Conservation (phyloP, 2,113 vertebrate species). For the Uria lomvia region DNA sequence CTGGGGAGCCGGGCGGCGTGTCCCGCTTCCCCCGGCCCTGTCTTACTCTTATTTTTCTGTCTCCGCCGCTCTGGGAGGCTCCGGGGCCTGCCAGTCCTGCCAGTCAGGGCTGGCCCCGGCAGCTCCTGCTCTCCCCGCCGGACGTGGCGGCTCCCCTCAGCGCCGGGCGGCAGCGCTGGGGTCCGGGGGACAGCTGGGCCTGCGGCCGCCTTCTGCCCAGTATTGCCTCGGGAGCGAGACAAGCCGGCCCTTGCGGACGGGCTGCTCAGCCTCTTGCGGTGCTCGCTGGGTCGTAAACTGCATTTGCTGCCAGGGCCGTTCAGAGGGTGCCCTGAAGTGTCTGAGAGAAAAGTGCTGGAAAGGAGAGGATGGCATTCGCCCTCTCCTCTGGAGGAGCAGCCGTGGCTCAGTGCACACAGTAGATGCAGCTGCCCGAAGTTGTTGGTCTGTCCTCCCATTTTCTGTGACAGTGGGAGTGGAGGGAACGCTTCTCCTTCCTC, state of each 20-base stretch:
- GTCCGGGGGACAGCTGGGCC: not conserved
- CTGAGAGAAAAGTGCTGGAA: not conserved
- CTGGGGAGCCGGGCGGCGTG: not conserved
- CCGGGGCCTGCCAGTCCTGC: not conserved
- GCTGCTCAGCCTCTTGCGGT: fast-evolving
- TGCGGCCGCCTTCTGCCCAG: fast-evolving
- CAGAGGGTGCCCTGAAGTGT: not conserved
- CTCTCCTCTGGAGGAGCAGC: not conserved
- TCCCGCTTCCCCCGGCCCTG: too few species aligned
- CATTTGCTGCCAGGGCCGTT: not conserved
- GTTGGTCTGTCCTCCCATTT: not conserved
- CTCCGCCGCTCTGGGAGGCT: too few species aligned
- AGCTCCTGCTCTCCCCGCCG: not conserved
- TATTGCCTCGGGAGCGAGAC: fast-evolving
- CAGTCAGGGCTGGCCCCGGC: not conserved
- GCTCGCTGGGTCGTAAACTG: fast-evolving
- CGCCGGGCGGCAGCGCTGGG: not conserved
- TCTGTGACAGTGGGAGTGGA: not conserved
- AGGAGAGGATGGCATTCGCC: not conserved
- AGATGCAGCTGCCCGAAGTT: not conserved
- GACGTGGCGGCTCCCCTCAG: not conserved
- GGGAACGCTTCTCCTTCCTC: not conserved
- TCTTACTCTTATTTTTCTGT: not conserved
- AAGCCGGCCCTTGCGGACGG: fast-evolving
- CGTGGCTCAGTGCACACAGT: not conserved